Conservation (phyloP, 35 echinoderm and acorn worm genomes). For the Stichopus chloronotus region DNA sequence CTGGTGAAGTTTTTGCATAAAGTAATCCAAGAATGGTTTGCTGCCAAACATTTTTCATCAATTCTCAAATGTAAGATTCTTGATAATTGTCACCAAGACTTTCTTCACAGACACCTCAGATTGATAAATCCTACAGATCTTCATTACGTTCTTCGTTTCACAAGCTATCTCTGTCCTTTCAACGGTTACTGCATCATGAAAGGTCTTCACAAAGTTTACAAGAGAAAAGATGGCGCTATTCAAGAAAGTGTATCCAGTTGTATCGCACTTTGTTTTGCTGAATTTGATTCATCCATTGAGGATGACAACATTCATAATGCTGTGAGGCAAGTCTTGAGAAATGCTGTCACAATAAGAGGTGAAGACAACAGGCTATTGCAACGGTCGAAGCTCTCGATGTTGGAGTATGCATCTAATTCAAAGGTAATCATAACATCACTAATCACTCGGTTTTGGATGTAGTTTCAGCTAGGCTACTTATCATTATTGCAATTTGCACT, state of each 20-base stretch:
- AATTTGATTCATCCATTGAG: too few relatives aligned
- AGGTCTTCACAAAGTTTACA: neutral
- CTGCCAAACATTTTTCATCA: conserved; percentile 14
- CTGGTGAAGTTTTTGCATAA: conserved; percentile 3
- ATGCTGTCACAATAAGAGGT: neutral
- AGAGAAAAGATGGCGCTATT: neutral
- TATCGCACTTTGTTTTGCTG: too few relatives aligned
- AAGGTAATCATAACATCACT: neutral
- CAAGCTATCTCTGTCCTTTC: neutral
- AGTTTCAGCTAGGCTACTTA: too few relatives aligned
- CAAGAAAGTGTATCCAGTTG: neutral
- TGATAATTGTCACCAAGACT: too few relatives aligned
- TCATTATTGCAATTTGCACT: too few relatives aligned
- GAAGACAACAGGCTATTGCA: neutral
- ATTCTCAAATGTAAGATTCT: neutral
- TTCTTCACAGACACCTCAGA: neutral
- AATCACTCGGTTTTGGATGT: too few relatives aligned
- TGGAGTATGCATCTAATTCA: neutral
- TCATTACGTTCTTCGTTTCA: neutral
- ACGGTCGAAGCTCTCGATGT: neutral
- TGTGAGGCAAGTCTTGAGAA: neutral
- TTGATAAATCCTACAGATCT: neutral
- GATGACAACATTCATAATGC: neutral
- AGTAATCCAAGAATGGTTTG: conserved; percentile 19
- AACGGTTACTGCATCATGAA: neutral